Evolutionary conservation across 2,888 invertebrate genomes (phyloP).

Genomic region (Odontomyia ornata): DNA sequence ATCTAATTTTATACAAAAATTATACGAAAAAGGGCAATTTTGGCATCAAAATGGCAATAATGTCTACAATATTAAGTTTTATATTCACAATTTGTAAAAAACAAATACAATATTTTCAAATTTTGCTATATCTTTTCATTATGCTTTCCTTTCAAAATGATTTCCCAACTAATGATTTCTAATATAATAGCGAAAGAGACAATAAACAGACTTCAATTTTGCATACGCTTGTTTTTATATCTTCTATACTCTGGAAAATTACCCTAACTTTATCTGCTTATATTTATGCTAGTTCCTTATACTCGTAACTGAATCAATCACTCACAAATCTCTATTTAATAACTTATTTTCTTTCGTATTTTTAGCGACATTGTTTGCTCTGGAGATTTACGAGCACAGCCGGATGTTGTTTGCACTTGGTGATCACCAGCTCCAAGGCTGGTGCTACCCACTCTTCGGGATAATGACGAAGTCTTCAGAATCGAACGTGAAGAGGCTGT

Average conservation of each 20-base stretch:
- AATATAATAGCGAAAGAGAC: no score
- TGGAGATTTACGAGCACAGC: constrained; percentile 50
- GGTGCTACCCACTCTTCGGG: constrained; percentile 49
- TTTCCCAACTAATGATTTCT: not conserved
- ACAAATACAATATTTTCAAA: no score
- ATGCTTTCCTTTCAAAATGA: not conserved
- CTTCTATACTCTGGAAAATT: constrained; percentile 8
- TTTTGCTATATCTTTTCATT: not conserved
- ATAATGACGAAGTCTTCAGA: constrained; percentile 52
- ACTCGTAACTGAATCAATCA: not conserved
- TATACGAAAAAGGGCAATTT: not conserved
- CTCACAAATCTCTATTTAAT: constrained; percentile 52
- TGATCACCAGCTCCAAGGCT: constrained; percentile 45
- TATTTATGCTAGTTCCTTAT: not conserved
- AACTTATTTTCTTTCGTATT: constrained; percentile 63
- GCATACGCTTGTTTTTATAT: no score
- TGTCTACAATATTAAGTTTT: not conserved
- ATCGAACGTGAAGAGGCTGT: constrained; percentile 50
- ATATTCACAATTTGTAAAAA: no score
- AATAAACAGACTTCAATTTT: no score
- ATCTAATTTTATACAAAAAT: no score
- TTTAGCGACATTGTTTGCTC: constrained; percentile 57
- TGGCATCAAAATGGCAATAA: not conserved
- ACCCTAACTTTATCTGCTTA: constrained; percentile 16
- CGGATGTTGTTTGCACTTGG: constrained; percentile 46